Percentiles rank a stretch among this genome's conserved stretches.
Conservation (phyloP, 2,113 vertebrate species). For the Oncorhynchus gorbuscha region DNA sequence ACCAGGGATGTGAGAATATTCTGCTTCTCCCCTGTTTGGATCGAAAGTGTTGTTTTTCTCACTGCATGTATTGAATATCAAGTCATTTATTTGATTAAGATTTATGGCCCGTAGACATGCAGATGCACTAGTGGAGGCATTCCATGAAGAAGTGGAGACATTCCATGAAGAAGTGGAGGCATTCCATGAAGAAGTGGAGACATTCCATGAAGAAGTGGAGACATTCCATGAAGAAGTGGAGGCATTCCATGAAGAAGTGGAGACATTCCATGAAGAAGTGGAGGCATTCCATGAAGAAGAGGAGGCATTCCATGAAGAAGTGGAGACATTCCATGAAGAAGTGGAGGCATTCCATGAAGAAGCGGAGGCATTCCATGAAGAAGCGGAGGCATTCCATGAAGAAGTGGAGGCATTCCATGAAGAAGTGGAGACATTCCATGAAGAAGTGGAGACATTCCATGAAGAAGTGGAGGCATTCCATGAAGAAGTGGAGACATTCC, state of each 20-base stretch:
- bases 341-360: neutral
- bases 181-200: no score
- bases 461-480: neutral
- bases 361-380: neutral
- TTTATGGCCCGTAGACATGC: slow-evolving; percentile 5
- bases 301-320: no score
- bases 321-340: no score
- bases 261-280: neutral
- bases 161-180: neutral
- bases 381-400: no score
- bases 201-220: no score
- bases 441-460: neutral
- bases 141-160: neutral
- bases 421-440: no score
- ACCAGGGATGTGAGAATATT: slow-evolving; percentile 45
- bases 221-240: no score
- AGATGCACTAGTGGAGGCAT: neutral
- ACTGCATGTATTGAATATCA: slow-evolving; percentile 18
- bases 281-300: neutral
- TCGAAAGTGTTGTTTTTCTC: slow-evolving; percentile 47
- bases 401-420: no score
- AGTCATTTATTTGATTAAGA: slow-evolving; percentile 19
- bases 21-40: slow-evolving; percentile 30
- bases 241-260: no score
- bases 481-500: neutral